Evolutionary conservation across 2,797 vertebrate species (phyloP).

Genomic region (Mormyrops boulengeri): DNA sequence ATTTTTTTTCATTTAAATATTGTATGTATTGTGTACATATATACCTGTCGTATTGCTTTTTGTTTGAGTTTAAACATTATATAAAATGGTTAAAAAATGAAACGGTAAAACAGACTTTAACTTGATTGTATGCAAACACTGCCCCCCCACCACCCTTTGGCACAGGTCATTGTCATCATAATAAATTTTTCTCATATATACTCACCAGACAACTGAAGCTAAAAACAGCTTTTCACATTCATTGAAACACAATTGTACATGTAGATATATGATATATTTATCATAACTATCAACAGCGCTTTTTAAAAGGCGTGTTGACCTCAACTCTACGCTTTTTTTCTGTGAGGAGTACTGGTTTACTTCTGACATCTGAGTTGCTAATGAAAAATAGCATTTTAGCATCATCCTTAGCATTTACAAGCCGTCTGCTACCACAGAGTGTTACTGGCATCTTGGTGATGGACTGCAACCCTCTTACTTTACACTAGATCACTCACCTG

Average conservation of each 20-base stretch:
- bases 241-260: slow-evolving; percentile 55
- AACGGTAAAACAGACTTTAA: slow-evolving; percentile 61
- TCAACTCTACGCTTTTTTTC: slow-evolving; percentile 33
- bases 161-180: slow-evolving; percentile 56
- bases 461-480: not conserved
- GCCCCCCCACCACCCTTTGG: slow-evolving; percentile 52
- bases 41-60: not conserved
- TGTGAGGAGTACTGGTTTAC: slow-evolving; percentile 52
- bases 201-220: slow-evolving; percentile 59
- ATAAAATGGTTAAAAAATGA: slow-evolving; percentile 53
- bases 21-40: not conserved
- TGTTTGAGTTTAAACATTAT: slow-evolving; percentile 12
- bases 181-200: slow-evolving; percentile 48
- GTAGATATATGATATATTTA: slow-evolving; percentile 24
- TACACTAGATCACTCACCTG: not conserved
- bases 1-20: not conserved
- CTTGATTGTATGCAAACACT: slow-evolving; percentile 46
- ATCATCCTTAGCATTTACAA: slow-evolving; percentile 66
- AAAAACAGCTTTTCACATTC: slow-evolving; percentile 47
- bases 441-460: not conserved
- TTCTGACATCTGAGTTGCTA: slow-evolving; percentile 40
- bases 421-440: slow-evolving; percentile 25
- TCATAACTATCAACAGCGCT: slow-evolving; percentile 18
- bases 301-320: slow-evolving; percentile 41
- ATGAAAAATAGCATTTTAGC: slow-evolving; percentile 50